Percentiles rank a stretch among this genome's conserved stretches.
Evolutionary conservation across 2,797 vertebrate genomes (phyloP).

Genomic region (Gymnothorax reevesii): DNA sequence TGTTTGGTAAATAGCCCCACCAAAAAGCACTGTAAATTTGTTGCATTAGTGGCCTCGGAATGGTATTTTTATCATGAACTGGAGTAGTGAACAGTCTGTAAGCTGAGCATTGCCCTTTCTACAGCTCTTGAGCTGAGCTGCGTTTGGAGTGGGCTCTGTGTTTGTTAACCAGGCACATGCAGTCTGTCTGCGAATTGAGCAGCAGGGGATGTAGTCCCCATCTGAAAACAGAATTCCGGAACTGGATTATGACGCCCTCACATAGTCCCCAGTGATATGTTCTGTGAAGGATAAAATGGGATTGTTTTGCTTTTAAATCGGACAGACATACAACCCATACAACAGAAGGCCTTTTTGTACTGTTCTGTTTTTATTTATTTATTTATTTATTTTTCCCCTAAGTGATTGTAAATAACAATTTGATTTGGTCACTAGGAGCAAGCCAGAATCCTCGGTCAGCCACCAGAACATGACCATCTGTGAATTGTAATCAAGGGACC

Average conservation of each 20-base stretch:
- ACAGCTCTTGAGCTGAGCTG: no score
- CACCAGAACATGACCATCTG: conserved; percentile 73
- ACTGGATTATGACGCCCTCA: not conserved
- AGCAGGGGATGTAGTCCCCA: not conserved
- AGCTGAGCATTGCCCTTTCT: no score
- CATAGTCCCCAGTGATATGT: not conserved
- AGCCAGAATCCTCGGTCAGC: conserved; percentile 52
- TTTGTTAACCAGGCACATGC: no score
- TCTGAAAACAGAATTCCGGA: not conserved
- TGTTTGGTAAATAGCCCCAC: no score
- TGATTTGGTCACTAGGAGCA: conserved; percentile 59
- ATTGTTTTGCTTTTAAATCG: not conserved
- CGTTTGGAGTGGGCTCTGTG: no score
- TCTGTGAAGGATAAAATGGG: not conserved
- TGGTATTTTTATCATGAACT: no score
- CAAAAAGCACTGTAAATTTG: no score
- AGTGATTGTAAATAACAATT: conserved; percentile 70
- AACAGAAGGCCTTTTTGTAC: not conserved
- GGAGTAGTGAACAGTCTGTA: no score
- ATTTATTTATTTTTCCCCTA: conserved; percentile 28
- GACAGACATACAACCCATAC: not conserved
- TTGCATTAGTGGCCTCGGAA: no score
- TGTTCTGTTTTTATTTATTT: not conserved
- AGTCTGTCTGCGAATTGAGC: no score
- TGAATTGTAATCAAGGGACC: conserved; percentile 53